phyloP scores from a whole-genome alignment of 2,113 vertebrate genomes.

The Aythya baeri region DNA sequence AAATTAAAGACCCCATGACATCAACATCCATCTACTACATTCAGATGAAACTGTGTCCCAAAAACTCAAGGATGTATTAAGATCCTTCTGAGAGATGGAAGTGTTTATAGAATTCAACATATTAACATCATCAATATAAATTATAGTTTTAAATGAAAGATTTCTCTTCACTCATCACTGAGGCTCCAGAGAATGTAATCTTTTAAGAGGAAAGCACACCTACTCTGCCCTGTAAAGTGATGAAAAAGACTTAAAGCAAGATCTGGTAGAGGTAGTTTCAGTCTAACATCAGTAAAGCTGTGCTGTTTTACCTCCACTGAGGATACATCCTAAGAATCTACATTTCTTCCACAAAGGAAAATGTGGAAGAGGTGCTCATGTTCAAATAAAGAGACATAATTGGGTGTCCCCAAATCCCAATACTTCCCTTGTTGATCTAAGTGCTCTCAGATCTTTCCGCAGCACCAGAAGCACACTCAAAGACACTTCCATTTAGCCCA shows the following conservation, averaged over 20 bases:
- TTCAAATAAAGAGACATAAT: neutral
- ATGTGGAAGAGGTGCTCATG: neutral
- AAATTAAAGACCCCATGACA: constrained; percentile 71
- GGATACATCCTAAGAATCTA: neutral
- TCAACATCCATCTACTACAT: constrained; percentile 42
- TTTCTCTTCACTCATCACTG: neutral
- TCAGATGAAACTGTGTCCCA: constrained; percentile 28
- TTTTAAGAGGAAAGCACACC: neutral
- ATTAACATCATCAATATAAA: constrained; percentile 16
- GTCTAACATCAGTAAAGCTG: neutral
- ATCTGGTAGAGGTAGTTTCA: neutral
- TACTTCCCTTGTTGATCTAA: neutral
- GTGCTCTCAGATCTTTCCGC: neutral
- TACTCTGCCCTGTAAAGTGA: neutral
- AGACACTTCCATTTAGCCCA: neutral
- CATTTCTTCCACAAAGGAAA: neutral
- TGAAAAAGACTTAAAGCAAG: neutral
- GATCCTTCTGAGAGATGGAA: constrained; percentile 20
- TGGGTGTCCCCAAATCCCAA: neutral
- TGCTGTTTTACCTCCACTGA: neutral
- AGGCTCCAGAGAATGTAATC: neutral
- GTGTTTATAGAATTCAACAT: constrained; percentile 3
- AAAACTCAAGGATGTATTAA: constrained; percentile 50
- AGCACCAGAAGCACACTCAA: neutral
- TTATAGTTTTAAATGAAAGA: constrained; percentile 19